Evolutionary conservation across 2,113 vertebrate species (phyloP).

Genomic region (Meriones unguiculatus): DNA sequence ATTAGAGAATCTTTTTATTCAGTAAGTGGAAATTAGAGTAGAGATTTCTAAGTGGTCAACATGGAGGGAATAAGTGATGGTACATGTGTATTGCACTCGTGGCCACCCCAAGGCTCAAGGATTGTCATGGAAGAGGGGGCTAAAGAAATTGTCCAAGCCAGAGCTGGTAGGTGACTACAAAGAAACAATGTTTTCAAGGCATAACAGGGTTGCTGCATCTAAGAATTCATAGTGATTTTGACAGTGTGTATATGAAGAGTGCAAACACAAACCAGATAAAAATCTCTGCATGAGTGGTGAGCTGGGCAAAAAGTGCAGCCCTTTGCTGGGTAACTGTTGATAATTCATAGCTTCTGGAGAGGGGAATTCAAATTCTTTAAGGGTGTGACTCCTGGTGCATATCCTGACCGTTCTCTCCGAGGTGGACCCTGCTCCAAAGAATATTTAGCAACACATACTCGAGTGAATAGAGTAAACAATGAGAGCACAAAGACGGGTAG

Average conservation of each 20-base stretch:
- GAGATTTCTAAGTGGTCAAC: not conserved
- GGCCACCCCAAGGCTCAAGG: not conserved
- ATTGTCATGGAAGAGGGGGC: not conserved
- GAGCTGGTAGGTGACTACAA: not conserved
- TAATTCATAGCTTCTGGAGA: not conserved
- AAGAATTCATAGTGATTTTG: not conserved
- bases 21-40: not conserved
- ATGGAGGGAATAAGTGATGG: not conserved
- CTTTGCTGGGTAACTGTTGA: not conserved
- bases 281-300: not conserved
- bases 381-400: not conserved
- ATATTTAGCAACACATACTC: not conserved
- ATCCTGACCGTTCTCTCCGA: not conserved
- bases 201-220: not conserved
- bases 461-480: not conserved
- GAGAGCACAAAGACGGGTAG: not conserved
- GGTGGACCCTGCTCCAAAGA: not conserved
- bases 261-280: not conserved
- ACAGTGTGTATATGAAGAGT: not conserved
- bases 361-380: not conserved
- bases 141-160: not conserved
- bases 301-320: not conserved
- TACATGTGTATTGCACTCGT: not conserved
- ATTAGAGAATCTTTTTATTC: not conserved
- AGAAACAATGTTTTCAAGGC: not conserved